Evolutionary conservation across 1,140 invertebrate genomes (phyloP), one percentile per base, ranked within the genome.

Genomic region (Orussus abietinus): DNA sequence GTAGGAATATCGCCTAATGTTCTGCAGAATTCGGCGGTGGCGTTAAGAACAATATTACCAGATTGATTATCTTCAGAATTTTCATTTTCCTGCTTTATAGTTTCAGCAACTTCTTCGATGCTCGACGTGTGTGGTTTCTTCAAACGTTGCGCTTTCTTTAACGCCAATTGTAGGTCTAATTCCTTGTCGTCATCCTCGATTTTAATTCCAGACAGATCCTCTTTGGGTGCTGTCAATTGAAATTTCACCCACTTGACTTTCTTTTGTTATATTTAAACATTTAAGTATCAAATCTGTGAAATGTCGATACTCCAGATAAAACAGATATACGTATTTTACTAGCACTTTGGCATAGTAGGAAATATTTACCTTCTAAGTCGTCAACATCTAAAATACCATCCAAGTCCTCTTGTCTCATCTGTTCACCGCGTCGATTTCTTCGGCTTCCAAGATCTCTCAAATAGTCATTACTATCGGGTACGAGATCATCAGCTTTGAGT

Each of bases 21-120:
- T 50, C 95, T 80, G 68, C 95, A 98, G 76, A 98, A 98, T 76
- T 98, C 96, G 1, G 93, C 92, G 0, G 93, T 97, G 9, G 92
- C 84, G 75, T 98, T 95, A 19, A 98, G 70, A 19, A 90, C 80
- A 51, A 98, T 95, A 45, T 77, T 77, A 2, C 77, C 75, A 21
- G 59, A 34, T 15, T 69, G 67, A 38, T 62, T 56, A 25, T 61
- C 57, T 5, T 73, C 71, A 7, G 62, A 59, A 17, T 47, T 59
- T 3, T 70, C 60, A 13, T 55, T 61, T 44, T 72, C 65, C 20
- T 64, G 60, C 61, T 62, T 79, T 54, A 64, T 76, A 57, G 39
- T 57, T 37, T 65, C 22, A 31, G 51, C 41, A 53, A 70, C 37
- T 49, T 67, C 61, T 52, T 79, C 59, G 25, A 67, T 60, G 10